A percentile compares a stretch with the other conserved stretches of the same genome.
These are phyloP conservation scores for Romanogobio albipinnatus DNA, from an alignment of 2,113 vertebrate species.

Conservation along the genomic window DNA sequence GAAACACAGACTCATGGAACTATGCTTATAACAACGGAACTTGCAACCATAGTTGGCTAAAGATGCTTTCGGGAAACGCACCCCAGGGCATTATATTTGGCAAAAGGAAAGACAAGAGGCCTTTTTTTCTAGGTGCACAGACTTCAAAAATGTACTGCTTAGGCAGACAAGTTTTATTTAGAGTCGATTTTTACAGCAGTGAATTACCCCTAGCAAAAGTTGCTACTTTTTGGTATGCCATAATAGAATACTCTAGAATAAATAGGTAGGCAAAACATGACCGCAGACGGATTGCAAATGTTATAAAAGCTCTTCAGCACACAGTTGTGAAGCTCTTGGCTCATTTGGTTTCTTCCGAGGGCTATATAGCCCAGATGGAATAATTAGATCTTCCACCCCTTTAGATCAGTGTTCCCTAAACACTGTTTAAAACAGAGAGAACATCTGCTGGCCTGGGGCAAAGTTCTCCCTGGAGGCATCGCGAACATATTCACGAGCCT, in stretches of 20 bases:
- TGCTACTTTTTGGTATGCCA: background rate
- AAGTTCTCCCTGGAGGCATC: slow-evolving; percentile 16
- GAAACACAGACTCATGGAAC: too few relatives aligned
- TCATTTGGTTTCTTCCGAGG: slow-evolving; percentile 11
- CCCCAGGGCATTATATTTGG: too few relatives aligned
- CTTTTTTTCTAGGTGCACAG: too few relatives aligned
- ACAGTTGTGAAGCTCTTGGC: slow-evolving; percentile 11
- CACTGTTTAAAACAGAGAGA: slow-evolving; percentile 40
- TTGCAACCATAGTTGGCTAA: too few relatives aligned
- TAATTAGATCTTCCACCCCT: slow-evolving; percentile 30
- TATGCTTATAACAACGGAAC: too few relatives aligned
- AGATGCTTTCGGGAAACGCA: too few relatives aligned
- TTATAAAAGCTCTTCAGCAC: background rate
- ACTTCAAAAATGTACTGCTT: too few relatives aligned
- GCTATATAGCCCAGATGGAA: slow-evolving; percentile 29
- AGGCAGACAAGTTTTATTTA: too few relatives aligned
- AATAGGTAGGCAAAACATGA: background rate
- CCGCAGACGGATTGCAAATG: background rate
- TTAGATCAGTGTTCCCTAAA: slow-evolving; percentile 27
- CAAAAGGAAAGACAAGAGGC: too few relatives aligned
- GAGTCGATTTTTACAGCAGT: too few relatives aligned
- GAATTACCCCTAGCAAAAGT: too few relatives aligned
- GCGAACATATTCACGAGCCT: background rate
- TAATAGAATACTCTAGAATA: background rate
- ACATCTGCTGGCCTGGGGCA: slow-evolving; percentile 50